These are phyloP conservation scores for Dendroctonus valens DNA, from an alignment of 1,140 invertebrate species.

Conservation along the genomic window DNA sequence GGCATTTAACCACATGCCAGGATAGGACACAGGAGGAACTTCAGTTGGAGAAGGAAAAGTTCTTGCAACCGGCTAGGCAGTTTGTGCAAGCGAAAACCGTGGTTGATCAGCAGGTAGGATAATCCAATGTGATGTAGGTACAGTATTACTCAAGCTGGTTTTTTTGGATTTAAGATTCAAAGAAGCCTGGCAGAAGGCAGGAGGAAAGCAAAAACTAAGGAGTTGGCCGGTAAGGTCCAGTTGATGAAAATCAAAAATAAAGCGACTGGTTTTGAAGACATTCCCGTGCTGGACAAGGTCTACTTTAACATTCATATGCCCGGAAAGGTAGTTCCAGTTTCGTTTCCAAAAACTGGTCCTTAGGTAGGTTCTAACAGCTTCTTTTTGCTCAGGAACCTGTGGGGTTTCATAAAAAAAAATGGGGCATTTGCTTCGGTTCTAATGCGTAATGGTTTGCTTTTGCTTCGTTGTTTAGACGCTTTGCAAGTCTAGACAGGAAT, in stretches of 20 bases:
- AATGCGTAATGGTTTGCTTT: too few species aligned
- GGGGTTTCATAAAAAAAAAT: too few species aligned
- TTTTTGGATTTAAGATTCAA: slow-evolving; percentile 51
- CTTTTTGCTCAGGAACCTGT: too few species aligned
- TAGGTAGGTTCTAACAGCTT: too few species aligned
- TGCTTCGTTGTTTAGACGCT: too few species aligned
- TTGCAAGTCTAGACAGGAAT: too few species aligned
- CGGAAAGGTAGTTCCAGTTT: too few species aligned
- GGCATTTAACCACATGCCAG: slow-evolving; percentile 60
- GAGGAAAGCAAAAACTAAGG: slow-evolving; percentile 53
- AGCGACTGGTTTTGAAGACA: slow-evolving; percentile 53
- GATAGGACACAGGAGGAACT: slow-evolving; percentile 54
- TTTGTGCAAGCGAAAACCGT: slow-evolving; percentile 55
- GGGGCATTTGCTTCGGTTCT: too few species aligned
- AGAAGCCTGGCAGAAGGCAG: slow-evolving; percentile 53
- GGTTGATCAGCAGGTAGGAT: slow-evolving; percentile 54
- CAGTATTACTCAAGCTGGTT: neutral
- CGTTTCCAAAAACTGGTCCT: too few species aligned
- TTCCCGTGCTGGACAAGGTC: too few species aligned
- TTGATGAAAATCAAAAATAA: slow-evolving; percentile 67
- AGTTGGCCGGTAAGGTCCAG: slow-evolving; percentile 64
- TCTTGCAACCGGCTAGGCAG: slow-evolving; percentile 53
- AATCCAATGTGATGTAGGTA: neutral
- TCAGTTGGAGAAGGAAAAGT: slow-evolving; percentile 54
- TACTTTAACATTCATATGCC: too few species aligned